Percentiles rank a stretch among this genome's conserved stretches.
These are phyloP conservation scores for Panorpa germanica DNA, from an alignment of 2,888 invertebrate genomes.

Conservation along the genomic window DNA sequence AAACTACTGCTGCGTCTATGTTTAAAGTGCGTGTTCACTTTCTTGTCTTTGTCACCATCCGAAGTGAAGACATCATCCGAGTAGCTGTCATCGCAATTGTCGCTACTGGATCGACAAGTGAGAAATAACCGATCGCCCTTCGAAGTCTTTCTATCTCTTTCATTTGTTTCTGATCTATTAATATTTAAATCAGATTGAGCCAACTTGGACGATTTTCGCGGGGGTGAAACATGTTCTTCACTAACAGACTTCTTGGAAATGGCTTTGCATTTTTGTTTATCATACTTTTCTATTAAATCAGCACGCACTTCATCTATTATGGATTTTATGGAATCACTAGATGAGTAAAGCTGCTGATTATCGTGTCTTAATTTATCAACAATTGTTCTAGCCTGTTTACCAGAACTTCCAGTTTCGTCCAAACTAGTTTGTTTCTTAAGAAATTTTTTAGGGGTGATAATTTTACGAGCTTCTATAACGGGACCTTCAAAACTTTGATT, in stretches of 20 bases:
- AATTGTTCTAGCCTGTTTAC: too few relatives aligned
- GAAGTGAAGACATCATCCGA: conserved; percentile 2
- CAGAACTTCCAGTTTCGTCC: too few relatives aligned
- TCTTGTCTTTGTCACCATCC: neutral
- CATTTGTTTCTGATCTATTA: conserved; percentile 5
- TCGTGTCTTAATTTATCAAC: too few relatives aligned
- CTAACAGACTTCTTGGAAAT: neutral
- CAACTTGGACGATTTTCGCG: neutral
- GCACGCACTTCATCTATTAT: conserved; percentile 17
- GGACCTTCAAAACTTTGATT: conserved; percentile 14
- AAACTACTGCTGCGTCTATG: conserved; percentile 11
- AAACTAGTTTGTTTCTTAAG: too few relatives aligned
- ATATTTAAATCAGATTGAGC: too few relatives aligned
- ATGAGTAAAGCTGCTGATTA: too few relatives aligned
- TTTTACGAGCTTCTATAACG: too few relatives aligned
- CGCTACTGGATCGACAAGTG: neutral
- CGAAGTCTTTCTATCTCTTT: conserved; percentile 7
- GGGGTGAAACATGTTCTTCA: neutral
- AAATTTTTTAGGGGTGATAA: too few relatives aligned
- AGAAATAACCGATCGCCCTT: too few relatives aligned
- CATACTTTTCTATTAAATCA: conserved; percentile 14
- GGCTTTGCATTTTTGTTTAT: conserved; percentile 10
- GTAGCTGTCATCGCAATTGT: neutral
- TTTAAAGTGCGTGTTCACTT: neutral
- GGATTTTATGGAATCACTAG: conserved; percentile 16